phyloP scores from a whole-genome alignment of 2,113 vertebrate species.

The Ceratotherium simum region DNA sequence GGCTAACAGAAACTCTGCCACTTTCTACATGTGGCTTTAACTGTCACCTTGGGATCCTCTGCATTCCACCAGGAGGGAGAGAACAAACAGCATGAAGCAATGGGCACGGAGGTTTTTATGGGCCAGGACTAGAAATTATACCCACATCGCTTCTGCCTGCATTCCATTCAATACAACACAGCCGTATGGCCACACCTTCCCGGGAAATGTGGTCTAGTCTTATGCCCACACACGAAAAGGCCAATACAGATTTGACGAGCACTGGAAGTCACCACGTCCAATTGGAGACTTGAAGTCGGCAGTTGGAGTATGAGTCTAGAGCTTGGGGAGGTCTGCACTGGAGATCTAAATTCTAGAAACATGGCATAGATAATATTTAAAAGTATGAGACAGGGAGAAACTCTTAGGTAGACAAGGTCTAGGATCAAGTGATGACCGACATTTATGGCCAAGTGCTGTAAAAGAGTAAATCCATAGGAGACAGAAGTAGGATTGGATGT shows the following conservation, averaged over 20 bases:
- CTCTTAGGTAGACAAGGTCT: background rate
- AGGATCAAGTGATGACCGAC: background rate
- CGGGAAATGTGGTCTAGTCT: background rate
- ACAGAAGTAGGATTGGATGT: background rate
- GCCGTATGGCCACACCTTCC: no score
- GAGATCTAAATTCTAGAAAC: background rate
- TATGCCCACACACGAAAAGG: background rate
- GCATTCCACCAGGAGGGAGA: background rate
- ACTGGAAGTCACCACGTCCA: background rate
- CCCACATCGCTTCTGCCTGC: background rate
- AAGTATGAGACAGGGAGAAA: background rate
- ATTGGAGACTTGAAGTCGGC: background rate
- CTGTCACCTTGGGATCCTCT: no score
- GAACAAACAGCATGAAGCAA: background rate
- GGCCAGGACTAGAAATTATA: background rate
- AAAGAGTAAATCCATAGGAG: background rate
- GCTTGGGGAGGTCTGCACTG: background rate
- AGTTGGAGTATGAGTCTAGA: background rate
- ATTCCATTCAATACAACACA: background rate
- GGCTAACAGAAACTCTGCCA: background rate
- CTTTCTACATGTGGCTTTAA: background rate
- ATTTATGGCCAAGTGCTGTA: background rate
- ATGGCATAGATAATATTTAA: background rate
- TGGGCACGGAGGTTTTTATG: background rate
- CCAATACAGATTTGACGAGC: background rate